Base-by-base conservation (phyloP, 1,140 invertebrate genomes). In the Diorhabda sublineata region DNA sequence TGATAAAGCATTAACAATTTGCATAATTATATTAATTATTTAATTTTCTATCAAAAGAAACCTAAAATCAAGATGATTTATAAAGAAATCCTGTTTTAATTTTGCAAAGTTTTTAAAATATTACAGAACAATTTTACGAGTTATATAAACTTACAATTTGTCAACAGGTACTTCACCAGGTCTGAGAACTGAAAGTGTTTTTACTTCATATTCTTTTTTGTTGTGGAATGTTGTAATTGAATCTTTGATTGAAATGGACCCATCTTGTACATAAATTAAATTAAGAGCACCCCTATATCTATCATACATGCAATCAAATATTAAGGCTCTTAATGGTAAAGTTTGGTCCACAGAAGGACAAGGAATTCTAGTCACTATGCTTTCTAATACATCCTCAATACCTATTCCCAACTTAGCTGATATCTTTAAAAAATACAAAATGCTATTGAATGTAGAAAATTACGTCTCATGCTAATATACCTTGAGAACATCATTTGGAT, bases 301-400 rank as follows among this genome's bases (percentile, higher is more conserved):
- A 79, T 97, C 92, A 83, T 90, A 98, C 92, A 94, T 97, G 59
- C 93, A 96, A 80, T 99, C 97, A 84, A 98, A 98, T 58, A 98
- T 82, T 26, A 98, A 81, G 0, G 91, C 93, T 79, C 88, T 88
- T 58, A 98, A 89, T 41, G 89, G 85, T 42, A 84, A 84, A 5
- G 87, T 76, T 69, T 84, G 79, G 65, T 85, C 74, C 4, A 87
- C 88, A 26, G 78, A 71, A 3, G 96, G 96, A 45, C 89, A 84
- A 56, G 95, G 94, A 76, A 98, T 88, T 79, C 83, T 84, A 73
- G 90, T 84, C 63, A 98, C 87, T 5, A 98, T 83, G 6, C 89
- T 86, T 78, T 93, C 81, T 45, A 98, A 76, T 11, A 98, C 82
- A 68, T 90, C 82, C 26, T 88, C 84, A 2, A 98, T 86, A 52